Evolutionary conservation across 64 coral and sea anemone genomes (phyloP).

Genomic region (Porites lutea): DNA sequence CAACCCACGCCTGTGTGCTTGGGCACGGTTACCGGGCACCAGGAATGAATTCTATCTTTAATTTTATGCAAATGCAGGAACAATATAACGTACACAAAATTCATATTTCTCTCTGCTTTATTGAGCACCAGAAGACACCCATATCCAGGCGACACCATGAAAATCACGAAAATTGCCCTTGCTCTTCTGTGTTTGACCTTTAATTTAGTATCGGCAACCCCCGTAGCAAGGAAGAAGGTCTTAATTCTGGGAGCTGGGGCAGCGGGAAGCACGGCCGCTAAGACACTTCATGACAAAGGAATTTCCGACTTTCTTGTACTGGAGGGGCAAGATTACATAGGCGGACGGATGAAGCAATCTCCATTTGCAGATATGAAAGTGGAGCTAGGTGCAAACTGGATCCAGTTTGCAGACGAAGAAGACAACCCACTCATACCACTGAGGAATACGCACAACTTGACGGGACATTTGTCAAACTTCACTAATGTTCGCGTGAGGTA

Average conservation of each 20-base stretch:
- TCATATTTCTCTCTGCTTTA: too few relatives aligned
- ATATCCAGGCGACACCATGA: not conserved
- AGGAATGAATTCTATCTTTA: too few relatives aligned
- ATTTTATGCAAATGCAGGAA: too few relatives aligned
- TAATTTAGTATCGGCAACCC: not conserved
- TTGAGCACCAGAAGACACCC: too few relatives aligned
- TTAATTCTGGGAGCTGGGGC: slow-evolving; percentile 82
- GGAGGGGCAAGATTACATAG: slow-evolving; percentile 82
- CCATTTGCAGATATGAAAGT: slow-evolving; percentile 61
- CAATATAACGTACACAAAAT: too few relatives aligned
- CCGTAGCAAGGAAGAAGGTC: slow-evolving; percentile 34
- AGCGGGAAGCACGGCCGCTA: slow-evolving; percentile 74
- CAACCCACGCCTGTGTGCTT: too few relatives aligned
- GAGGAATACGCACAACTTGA: slow-evolving; percentile 34
- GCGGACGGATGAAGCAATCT: slow-evolving; percentile 76
- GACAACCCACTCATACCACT: slow-evolving; percentile 68
- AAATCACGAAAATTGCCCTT: not conserved
- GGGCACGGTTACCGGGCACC: too few relatives aligned
- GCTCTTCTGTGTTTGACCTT: not conserved
- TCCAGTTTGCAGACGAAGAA: slow-evolving; percentile 60
- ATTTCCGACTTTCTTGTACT: slow-evolving; percentile 78
- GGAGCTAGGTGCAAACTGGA: slow-evolving; percentile 83
- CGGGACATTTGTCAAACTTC: slow-evolving; percentile 45
- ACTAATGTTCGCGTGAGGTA: slow-evolving; percentile 47
- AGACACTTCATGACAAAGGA: slow-evolving; percentile 72